Percentiles rank a stretch among this genome's conserved stretches.
Evolutionary conservation across 2,797 vertebrate species (phyloP).

Genomic region (Lepidocolaptes lacrymiger): DNA sequence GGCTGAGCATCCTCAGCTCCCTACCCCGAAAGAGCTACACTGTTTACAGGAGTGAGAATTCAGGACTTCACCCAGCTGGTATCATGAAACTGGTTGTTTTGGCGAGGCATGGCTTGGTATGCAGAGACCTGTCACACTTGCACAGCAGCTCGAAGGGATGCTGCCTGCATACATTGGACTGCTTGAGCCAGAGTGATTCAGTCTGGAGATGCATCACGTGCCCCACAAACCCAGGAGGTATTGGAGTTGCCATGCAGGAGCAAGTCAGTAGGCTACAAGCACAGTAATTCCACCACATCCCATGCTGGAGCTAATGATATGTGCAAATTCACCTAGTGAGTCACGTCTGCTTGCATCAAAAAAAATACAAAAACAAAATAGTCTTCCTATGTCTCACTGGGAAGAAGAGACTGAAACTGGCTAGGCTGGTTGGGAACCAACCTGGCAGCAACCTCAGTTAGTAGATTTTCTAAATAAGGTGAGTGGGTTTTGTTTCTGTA

Average conservation of each 20-base stretch:
- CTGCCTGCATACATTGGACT: not conserved
- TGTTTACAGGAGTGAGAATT: not conserved
- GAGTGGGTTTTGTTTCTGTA: not conserved
- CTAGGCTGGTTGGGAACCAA: conserved; percentile 47
- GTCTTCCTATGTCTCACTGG: conserved; percentile 20
- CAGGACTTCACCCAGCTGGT: not conserved
- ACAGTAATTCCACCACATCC: not conserved
- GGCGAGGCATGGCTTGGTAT: not conserved
- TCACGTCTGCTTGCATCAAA: not conserved
- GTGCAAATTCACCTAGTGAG: conserved; percentile 20
- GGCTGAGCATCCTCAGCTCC: not conserved
- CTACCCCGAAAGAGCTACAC: not conserved
- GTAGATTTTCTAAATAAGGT: not conserved
- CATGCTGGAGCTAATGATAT: not conserved
- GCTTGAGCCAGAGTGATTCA: not conserved
- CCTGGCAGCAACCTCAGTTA: not conserved
- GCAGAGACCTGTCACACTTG: not conserved
- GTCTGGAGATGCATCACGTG: not conserved
- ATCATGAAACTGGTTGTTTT: not conserved
- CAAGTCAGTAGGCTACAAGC: not conserved
- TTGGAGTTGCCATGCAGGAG: not conserved
- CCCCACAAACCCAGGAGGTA: not conserved
- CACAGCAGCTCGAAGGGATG: not conserved
- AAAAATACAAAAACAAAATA: not conserved
- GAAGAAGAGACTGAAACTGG: conserved; percentile 34